Percentiles rank a stretch among this genome's conserved stretches.
Evolutionary conservation across 2,888 invertebrate genomes (phyloP).

Genomic region (Nomada goodeniana): DNA sequence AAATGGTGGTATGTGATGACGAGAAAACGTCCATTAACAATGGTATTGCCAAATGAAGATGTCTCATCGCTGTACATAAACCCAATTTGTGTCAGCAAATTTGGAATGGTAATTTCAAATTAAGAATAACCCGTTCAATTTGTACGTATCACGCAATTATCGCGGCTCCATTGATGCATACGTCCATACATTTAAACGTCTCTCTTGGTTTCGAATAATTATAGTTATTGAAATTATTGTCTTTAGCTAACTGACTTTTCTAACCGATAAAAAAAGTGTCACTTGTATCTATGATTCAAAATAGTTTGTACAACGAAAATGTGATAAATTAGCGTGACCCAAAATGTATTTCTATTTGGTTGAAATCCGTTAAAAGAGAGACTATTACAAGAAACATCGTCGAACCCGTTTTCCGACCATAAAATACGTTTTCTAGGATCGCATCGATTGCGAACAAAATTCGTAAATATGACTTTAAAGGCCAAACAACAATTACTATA

Average conservation of each 20-base stretch:
- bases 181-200: no score
- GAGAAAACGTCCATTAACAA: neutral
- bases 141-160: neutral
- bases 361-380: neutral
- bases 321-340: neutral
- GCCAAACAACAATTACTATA: constrained; percentile 24
- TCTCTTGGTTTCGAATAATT: no score
- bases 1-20: no score
- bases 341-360: neutral
- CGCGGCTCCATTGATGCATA: neutral
- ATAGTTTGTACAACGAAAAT: constrained; percentile 4
- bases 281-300: neutral
- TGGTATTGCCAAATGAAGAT: neutral
- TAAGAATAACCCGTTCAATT: neutral
- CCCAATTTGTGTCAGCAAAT: no score
- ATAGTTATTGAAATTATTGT: neutral
- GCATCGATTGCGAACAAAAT: constrained; percentile 3
- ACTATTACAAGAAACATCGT: neutral
- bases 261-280: neutral
- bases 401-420: neutral
- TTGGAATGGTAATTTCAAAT: neutral
- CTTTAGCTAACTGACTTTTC: neutral
- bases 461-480: constrained; percentile 6
- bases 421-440: neutral
- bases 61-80: neutral